phyloP scores from a whole-genome alignment of 2,888 invertebrate species.

The Catocala sponsa region DNA sequence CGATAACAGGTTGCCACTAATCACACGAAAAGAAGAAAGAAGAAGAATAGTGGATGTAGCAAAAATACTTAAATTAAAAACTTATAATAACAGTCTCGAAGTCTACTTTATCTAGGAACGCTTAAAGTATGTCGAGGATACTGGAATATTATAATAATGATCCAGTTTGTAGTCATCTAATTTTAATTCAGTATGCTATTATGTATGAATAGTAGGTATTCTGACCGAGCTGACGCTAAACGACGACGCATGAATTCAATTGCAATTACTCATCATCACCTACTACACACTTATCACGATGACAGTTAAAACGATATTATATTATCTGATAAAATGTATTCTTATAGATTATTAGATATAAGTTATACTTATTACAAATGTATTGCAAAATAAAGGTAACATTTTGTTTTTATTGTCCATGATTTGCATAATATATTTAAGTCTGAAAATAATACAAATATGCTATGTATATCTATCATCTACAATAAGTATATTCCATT shows the following conservation, averaged over 20 bases:
- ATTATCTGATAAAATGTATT: conserved; percentile 4
- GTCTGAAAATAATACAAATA: too few species aligned
- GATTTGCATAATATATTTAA: too few species aligned
- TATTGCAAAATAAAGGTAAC: too few species aligned
- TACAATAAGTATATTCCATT: too few species aligned
- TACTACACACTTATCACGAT: conserved; percentile 26
- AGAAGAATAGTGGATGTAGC: too few species aligned
- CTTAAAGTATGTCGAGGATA: background rate
- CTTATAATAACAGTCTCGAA: too few species aligned
- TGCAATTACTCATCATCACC: conserved; percentile 14
- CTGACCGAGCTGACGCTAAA: background rate
- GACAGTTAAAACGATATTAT: conserved; percentile 9
- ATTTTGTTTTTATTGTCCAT: too few species aligned
- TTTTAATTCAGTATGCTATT: background rate
- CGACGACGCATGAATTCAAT: conserved; percentile 7
- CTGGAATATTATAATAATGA: background rate
- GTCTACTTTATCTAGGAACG: background rate
- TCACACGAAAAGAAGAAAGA: too few species aligned
- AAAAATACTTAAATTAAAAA: too few species aligned
- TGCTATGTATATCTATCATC: too few species aligned
- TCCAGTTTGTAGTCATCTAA: background rate
- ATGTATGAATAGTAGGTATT: background rate
- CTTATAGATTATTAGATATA: background rate
- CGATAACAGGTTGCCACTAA: too few species aligned
- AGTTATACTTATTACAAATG: too few species aligned